Base-by-base conservation (phyloP, 2,113 vertebrate genomes). In the Oenanthe oenanthe region DNA sequence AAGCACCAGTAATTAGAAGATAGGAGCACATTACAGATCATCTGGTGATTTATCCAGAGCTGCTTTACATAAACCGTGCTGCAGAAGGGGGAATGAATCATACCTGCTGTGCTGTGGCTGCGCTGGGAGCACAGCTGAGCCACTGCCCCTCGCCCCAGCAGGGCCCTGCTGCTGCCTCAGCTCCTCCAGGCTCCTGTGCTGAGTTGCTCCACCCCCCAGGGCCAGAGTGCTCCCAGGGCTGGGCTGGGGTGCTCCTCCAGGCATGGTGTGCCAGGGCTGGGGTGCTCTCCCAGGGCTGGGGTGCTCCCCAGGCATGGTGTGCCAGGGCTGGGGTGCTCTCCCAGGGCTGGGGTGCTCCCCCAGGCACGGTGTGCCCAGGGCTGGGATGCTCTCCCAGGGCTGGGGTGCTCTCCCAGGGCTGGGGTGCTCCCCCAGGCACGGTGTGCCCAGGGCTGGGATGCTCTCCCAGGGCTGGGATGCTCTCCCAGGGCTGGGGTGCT, bases 51-150 rank as follows among this genome's bases (percentile, higher is more conserved):
- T 87, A 91, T 50, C 86, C 88, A 60, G 86, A 36, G 60, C 78
- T 90, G 93, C 68, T 96, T 95, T 95, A 78, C 91, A 95, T 95
- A 96, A 96, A 96, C 29, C 2, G 21, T 86, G 20, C 82, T 89
- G 94, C 85, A 76, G 67, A 9, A 87, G 47, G 45, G 72, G 29
- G 73, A 80, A 87, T 97, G 91, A 97, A 89, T 96, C 95, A 94
- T 75, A 77, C 67, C 92, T 96, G 89, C 74, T 92, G 63, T 50
- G 67, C 84, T 12, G 0, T 9, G 80, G n/a, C 72, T 62, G 79
- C 32, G 4, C 66, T 11, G 32, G 43, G 34, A 84, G 66, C 1
- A 0, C 83, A 62, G 77, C 68, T 32, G 2, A 0, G 4, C 56
- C 2, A 0, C 85, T 77, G 65, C 66, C 84, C 50, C 48, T 12